Conservation (phyloP, 2,113 vertebrate genomes). For the Lasiurus cinereus region DNA sequence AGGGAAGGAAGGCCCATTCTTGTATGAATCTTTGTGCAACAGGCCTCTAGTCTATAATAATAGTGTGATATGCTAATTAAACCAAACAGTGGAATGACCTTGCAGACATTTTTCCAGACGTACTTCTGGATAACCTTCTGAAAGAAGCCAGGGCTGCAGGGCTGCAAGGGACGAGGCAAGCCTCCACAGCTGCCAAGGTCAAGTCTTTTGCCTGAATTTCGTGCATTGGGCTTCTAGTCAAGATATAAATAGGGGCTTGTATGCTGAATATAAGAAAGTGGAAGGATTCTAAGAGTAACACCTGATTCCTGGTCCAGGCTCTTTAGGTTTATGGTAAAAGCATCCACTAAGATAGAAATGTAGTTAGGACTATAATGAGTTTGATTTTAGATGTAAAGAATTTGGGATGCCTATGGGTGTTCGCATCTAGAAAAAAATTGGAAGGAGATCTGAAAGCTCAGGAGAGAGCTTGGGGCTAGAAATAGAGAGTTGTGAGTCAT, state of each 20-base stretch:
- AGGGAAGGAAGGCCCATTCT: too few species aligned
- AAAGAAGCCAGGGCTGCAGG: too few species aligned
- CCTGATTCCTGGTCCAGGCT: neutral
- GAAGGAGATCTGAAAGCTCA: conserved; percentile 60
- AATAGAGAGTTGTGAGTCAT: conserved; percentile 68
- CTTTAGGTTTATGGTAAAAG: neutral
- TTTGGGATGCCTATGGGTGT: conserved; percentile 9
- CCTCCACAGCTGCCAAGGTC: too few species aligned
- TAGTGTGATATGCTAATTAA: too few species aligned
- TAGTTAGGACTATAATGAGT: neutral
- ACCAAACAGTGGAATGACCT: too few species aligned
- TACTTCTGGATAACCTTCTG: too few species aligned
- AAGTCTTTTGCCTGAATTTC: too few species aligned
- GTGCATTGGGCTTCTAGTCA: too few species aligned
- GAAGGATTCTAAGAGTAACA: neutral
- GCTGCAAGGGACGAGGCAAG: too few species aligned
- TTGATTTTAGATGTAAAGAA: conserved; percentile 67
- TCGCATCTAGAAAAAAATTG: conserved; percentile 44
- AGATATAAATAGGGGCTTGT: neutral
- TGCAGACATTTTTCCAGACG: too few species aligned
- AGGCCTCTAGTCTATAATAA: too few species aligned
- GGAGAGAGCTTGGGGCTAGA: conserved; percentile 29
- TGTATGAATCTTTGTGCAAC: too few species aligned
- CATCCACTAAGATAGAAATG: conserved; percentile 1
- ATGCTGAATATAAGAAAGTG: neutral